Percentiles rank a stretch among this genome's conserved stretches.
These are phyloP conservation scores for Campopleginae sp. DNA, from an alignment of 2,888 invertebrate genomes.

Conservation along the genomic window DNA sequence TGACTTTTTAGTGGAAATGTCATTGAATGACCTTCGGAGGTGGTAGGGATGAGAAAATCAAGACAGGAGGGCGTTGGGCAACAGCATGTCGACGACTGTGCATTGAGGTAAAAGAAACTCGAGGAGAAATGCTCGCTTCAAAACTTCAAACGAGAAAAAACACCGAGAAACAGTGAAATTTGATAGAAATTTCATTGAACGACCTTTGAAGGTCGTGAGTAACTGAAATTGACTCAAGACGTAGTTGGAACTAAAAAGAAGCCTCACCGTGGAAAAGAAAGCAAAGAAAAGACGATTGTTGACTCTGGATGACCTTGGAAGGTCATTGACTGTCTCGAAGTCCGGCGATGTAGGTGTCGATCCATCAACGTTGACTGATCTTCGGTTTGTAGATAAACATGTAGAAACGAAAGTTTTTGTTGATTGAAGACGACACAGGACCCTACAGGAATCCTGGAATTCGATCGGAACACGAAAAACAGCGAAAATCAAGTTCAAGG, in stretches of 20 bases:
- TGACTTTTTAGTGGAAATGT: neutral
- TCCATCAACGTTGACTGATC: neutral
- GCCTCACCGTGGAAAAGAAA: neutral
- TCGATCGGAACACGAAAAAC: neutral
- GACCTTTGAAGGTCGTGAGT: slow-evolving; percentile 2
- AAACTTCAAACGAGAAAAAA: neutral
- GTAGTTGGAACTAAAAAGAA: neutral
- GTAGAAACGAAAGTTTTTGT: neutral
- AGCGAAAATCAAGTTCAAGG: neutral
- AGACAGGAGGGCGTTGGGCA: neutral
- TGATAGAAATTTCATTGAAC: neutral
- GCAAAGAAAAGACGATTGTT: neutral
- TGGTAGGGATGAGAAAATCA: neutral
- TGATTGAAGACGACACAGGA: neutral
- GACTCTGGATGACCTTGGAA: neutral
- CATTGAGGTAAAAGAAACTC: neutral
- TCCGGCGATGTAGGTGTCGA: neutral
- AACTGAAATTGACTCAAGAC: neutral
- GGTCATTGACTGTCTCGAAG: neutral
- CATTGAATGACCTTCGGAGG: neutral
- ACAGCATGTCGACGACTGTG: neutral
- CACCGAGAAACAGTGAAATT: neutral
- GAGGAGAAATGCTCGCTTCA: neutral
- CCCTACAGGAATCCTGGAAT: neutral
- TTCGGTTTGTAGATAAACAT: neutral